These are phyloP conservation scores for Phyllotreta striolata DNA, from an alignment of 2,888 invertebrate species.

Conservation along the genomic window DNA sequence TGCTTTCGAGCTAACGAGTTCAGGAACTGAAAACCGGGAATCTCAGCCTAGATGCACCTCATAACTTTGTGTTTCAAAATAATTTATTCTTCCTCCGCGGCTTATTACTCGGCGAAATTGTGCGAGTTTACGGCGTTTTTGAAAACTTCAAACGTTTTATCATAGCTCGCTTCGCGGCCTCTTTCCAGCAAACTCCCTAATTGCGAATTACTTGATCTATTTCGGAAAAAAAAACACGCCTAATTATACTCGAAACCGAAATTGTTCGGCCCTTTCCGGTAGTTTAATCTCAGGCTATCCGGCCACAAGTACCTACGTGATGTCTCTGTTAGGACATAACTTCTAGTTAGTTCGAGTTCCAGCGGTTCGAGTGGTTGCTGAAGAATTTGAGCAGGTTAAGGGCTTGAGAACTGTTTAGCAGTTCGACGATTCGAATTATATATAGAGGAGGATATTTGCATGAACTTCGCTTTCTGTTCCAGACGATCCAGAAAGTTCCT, in stretches of 20 bases:
- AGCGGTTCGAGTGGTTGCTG: constrained; percentile 26
- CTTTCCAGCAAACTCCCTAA: not conserved
- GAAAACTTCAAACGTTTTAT: not conserved
- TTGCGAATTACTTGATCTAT: too few species aligned
- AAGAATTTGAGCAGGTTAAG: constrained; percentile 31
- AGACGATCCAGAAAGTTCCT: too few species aligned
- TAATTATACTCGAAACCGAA: too few species aligned
- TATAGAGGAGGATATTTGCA: too few species aligned
- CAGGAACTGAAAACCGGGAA: constrained; percentile 44
- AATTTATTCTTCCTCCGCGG: constrained; percentile 39
- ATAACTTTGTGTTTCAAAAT: constrained; percentile 41
- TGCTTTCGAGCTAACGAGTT: constrained; percentile 45
- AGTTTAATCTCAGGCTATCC: too few species aligned
- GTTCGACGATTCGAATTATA: too few species aligned
- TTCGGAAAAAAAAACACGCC: too few species aligned
- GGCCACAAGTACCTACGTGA: constrained; percentile 17
- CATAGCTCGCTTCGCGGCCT: not conserved
- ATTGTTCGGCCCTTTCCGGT: too few species aligned
- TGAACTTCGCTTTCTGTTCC: too few species aligned
- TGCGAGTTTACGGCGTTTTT: constrained; percentile 23
- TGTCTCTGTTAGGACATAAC: constrained; percentile 32
- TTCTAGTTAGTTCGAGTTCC: constrained; percentile 31
- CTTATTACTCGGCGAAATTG: constrained; percentile 30
- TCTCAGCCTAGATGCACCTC: constrained; percentile 42
- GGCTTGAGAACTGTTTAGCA: constrained; percentile 7